These are phyloP conservation scores for Lepidothrix coronata DNA, from an alignment of 2,113 vertebrate genomes.

Conservation along the genomic window DNA sequence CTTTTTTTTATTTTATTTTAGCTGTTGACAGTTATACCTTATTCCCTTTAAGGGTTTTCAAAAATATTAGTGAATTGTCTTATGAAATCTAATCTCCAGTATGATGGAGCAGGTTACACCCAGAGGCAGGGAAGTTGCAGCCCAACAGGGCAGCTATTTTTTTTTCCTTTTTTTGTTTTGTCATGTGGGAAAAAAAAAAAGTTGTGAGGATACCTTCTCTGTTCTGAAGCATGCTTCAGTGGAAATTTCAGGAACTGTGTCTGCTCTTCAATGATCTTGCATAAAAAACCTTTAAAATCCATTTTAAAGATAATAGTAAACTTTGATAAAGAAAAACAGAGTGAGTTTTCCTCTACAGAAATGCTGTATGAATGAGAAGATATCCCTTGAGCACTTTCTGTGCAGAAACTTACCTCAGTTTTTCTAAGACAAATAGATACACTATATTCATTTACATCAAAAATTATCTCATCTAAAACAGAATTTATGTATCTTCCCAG, in stretches of 20 bases:
- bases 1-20: neutral
- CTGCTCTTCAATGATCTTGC: neutral
- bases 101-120: neutral
- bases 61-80: neutral
- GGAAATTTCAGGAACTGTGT: neutral
- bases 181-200: neutral
- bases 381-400: neutral
- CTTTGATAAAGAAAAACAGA: neutral
- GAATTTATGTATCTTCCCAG: neutral
- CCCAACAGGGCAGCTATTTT: neutral
- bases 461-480: neutral
- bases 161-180: neutral
- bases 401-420: neutral
- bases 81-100: neutral
- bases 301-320: neutral
- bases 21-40: neutral
- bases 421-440: neutral
- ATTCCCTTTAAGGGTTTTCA: neutral
- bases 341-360: neutral
- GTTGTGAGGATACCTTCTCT: fast-evolving
- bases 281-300: neutral
- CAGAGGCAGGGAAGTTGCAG: neutral
- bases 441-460: neutral
- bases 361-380: neutral
- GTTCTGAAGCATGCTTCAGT: neutral